Percentiles rank a stretch among this genome's conserved stretches.
phyloP scores from a whole-genome alignment of 2,888 invertebrate species.

The Caradrina kadenii region DNA sequence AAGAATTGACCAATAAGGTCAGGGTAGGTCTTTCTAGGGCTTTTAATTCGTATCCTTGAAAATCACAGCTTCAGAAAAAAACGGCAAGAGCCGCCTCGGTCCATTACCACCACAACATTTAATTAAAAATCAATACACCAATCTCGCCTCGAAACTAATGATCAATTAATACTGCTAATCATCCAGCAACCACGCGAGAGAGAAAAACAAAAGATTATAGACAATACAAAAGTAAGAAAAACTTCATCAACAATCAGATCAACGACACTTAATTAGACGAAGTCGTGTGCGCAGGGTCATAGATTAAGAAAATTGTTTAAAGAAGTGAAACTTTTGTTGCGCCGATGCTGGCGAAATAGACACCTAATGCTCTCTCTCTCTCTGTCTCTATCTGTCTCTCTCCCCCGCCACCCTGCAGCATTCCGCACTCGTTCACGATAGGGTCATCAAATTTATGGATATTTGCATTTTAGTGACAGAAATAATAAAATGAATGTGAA shows the following conservation, averaged over 20 bases:
- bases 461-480: too few relatives aligned
- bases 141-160: constrained; percentile 28
- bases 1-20: too few relatives aligned
- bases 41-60: too few relatives aligned
- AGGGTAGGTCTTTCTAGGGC: too few relatives aligned
- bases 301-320: neutral
- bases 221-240: constrained; percentile 26
- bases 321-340: neutral
- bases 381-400: too few relatives aligned
- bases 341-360: too few relatives aligned
- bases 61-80: too few relatives aligned
- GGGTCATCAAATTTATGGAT: too few relatives aligned
- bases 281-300: constrained; percentile 29
- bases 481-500: too few relatives aligned
- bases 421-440: too few relatives aligned
- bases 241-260: constrained; percentile 43
- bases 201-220: constrained; percentile 26
- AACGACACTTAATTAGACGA: constrained; percentile 40
- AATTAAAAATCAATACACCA: constrained; percentile 38
- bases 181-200: constrained; percentile 17
- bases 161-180: constrained; percentile 41
- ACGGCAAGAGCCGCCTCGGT: neutral
- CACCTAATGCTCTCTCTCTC: too few relatives aligned
- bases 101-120: constrained; percentile 3
- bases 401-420: too few relatives aligned